These are phyloP conservation scores for Trinectes maculatus DNA, from an alignment of 2,113 vertebrate genomes.

Conservation along the genomic window DNA sequence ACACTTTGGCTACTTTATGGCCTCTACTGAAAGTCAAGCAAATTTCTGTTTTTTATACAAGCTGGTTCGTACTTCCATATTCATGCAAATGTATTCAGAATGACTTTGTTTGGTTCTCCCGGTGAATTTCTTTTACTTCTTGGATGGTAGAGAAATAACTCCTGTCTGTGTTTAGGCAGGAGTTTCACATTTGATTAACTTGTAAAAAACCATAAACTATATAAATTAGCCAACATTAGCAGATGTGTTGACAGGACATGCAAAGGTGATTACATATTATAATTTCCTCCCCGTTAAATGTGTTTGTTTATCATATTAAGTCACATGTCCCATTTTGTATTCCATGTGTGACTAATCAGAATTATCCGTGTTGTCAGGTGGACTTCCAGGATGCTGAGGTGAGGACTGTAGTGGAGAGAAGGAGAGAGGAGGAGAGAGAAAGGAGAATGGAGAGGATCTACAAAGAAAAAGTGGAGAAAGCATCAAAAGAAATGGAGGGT, in stretches of 20 bases:
- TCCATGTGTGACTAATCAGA: not conserved
- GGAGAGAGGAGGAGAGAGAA: slow-evolving; percentile 86
- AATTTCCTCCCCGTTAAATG: not conserved
- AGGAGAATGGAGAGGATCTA: slow-evolving; percentile 87
- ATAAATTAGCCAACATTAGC: no score
- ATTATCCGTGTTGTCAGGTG: slow-evolving; percentile 78
- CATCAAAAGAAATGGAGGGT: slow-evolving; percentile 90
- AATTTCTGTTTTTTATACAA: no score
- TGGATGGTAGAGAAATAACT: not conserved
- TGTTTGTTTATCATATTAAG: not conserved
- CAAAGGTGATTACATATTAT: no score
- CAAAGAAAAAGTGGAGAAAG: slow-evolving; percentile 85
- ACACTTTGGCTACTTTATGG: no score
- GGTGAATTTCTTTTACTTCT: not conserved
- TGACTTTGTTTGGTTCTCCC: not conserved
- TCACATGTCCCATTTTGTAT: not conserved
- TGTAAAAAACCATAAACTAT: no score
- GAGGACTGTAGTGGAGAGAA: slow-evolving; percentile 87
- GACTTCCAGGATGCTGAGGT: slow-evolving; percentile 90
- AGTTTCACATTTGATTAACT: no score
- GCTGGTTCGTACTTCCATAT: not conserved
- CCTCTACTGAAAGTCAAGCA: no score
- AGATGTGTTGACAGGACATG: no score
- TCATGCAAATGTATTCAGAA: no score
- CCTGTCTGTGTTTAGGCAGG: no score